Evolutionary conservation across 2,797 vertebrate species (phyloP).

Genomic region (Acrossocheilus fasciatus): DNA sequence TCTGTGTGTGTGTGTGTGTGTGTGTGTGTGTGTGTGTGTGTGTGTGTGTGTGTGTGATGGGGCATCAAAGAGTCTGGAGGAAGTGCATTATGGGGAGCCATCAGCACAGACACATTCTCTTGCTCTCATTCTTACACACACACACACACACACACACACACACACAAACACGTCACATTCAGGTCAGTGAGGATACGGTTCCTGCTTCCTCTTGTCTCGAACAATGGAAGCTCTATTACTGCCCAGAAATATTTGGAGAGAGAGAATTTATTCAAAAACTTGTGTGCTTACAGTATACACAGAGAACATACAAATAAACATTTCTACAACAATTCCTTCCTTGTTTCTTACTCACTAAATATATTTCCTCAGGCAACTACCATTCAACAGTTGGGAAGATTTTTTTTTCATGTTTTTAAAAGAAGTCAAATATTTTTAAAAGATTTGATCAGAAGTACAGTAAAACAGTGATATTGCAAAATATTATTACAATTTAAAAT

Average conservation of each 20-base stretch:
- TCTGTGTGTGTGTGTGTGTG: conserved; percentile 49
- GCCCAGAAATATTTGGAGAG: conserved; percentile 69
- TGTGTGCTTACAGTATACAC: background rate
- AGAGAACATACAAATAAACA: background rate
- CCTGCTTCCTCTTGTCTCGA: conserved; percentile 77
- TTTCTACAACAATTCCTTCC: conserved; percentile 14
- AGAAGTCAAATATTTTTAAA: background rate
- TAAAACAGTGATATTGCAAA: background rate
- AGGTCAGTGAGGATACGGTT: conserved; percentile 77
- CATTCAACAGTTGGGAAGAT: background rate
- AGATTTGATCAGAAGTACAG: background rate
- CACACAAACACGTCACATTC: conserved; percentile 64
- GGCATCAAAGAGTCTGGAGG: conserved; percentile 48
- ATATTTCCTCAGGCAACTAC: background rate
- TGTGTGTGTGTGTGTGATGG: conserved; percentile 47
- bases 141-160: conserved; percentile 54
- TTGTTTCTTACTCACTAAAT: background rate
- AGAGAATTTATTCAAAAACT: conserved; percentile 13
- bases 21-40: conserved; percentile 51
- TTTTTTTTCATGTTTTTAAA: background rate
- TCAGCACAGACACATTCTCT: conserved; percentile 58
- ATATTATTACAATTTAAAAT: background rate
- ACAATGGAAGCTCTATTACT: conserved; percentile 84
- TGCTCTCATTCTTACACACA: conserved; percentile 53
- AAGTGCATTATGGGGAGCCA: conserved; percentile 42